Evolutionary conservation across 2,113 vertebrate genomes (phyloP).

Genomic region (Macroglossus sobrinus): DNA sequence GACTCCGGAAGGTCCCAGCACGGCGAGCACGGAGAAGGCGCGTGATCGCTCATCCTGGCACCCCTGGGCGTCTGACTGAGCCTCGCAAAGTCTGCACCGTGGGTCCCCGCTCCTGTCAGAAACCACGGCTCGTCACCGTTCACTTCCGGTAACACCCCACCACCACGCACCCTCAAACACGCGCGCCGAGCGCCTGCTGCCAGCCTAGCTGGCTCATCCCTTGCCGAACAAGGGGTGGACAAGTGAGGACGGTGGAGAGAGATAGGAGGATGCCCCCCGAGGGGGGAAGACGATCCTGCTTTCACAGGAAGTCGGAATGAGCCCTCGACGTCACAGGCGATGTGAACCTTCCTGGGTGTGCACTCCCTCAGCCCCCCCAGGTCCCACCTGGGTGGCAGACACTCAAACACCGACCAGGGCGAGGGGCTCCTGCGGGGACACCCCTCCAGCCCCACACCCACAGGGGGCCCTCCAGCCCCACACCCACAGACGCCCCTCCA

Average conservation of each 20-base stretch:
- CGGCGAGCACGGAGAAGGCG: fast-evolving
- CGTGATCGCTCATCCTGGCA: neutral
- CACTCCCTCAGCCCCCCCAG: fast-evolving
- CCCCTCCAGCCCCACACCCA: fast-evolving
- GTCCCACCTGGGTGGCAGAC: neutral
- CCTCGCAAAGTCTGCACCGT: neutral
- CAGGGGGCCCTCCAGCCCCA: neutral
- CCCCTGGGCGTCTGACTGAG: fast-evolving
- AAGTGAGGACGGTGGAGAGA: fast-evolving
- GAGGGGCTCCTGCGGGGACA: neutral
- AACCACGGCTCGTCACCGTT: neutral
- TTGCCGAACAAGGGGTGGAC: neutral
- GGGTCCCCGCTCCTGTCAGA: neutral
- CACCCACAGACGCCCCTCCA: fast-evolving
- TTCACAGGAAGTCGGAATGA: fast-evolving
- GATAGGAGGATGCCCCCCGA: neutral
- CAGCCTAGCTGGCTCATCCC: fast-evolving
- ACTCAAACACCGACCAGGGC: fast-evolving
- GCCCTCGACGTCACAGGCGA: too few species aligned
- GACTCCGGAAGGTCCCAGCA: neutral
- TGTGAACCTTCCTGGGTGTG: neutral
- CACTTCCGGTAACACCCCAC: neutral
- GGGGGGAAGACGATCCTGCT: fast-evolving
- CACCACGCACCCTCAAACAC: neutral
- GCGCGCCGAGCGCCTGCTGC: fast-evolving